phyloP scores from a whole-genome alignment of 1,140 invertebrate species.

The Phthorimaea operculella region DNA sequence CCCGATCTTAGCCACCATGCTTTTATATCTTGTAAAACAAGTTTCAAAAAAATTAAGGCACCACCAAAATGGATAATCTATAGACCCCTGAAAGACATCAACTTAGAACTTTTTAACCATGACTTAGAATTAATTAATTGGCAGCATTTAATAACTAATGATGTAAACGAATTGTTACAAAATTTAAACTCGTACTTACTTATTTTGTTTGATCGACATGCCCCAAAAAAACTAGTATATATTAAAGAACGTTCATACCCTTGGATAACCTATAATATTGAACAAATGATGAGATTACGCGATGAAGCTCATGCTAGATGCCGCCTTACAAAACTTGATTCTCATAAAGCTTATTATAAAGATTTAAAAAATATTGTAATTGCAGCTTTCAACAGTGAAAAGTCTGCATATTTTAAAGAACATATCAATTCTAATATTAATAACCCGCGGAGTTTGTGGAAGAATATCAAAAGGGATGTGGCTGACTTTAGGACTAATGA shows the following conservation, averaged over 20 bases:
- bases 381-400: constrained; percentile 1
- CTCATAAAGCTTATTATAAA: constrained; percentile 3
- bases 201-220: neutral
- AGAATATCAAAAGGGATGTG: neutral
- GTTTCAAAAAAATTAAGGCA: neutral
- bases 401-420: neutral
- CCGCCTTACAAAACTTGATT: neutral
- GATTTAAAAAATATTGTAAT: constrained; percentile 2
- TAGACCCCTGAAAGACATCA: neutral
- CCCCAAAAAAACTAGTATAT: neutral
- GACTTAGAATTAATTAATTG: neutral
- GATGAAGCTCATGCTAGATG: neutral
- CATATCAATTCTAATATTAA: neutral
- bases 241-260: neutral
- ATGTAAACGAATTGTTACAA: neutral
- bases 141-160: neutral
- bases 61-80: neutral
- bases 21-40: neutral
- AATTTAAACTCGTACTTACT: neutral
- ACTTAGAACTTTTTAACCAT: neutral
- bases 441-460: neutral
- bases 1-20: neutral
- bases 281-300: constrained; percentile 2
- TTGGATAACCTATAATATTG: neutral
- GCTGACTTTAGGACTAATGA: neutral